Base-by-base conservation (phyloP, 2,113 vertebrate species). In the Alaudala cheleensis region DNA sequence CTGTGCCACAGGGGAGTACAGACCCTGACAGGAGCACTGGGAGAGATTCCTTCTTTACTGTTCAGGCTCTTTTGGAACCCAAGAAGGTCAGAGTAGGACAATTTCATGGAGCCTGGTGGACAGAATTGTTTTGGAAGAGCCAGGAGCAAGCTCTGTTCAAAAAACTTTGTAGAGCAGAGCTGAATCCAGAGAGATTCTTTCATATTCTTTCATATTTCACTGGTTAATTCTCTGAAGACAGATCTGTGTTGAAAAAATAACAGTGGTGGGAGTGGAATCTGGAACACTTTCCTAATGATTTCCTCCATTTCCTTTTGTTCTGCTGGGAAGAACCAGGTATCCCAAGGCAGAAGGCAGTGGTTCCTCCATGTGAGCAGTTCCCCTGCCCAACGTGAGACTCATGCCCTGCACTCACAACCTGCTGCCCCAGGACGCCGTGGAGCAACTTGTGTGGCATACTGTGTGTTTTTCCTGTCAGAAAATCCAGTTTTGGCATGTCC, bases 291-390 rank as follows among this genome's bases (percentile, higher is more conserved):
- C 22, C 12, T 64, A 33, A 37, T 67, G 14, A 71, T 77, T 58
- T 81, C n/a, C 45, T 95, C 44, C 58, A 51, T 87, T 53, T 82
- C 58, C 50, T 96, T 25, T 66, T 82, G 74, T 96, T 86, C 79
- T 91, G 2, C 66, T 73, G 67, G 28, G 28, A 77, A 40, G 34
- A 58, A 4, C 0, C 4, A 53, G 50, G 15, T 50, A 0, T 49
- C 28, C 15, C n/a, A 23, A 40, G 87, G 83, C 71, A n/a, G 53
- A 71, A 79, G 44, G 73, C 37, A 67, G 53, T 1, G 0, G 12
- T 24, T 44, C 61, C 3, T 0, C 16, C 2, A 1, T 25, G 74
- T 25, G 58, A 54, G 61, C 20, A 5, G 57, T 6, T 64, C 37
- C 61, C 29, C 29, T 56, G 14, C 51, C 34, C 56, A 3, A 1